Evolutionary conservation across 2,888 invertebrate genomes (phyloP).

Genomic region (Diaperis boleti): DNA sequence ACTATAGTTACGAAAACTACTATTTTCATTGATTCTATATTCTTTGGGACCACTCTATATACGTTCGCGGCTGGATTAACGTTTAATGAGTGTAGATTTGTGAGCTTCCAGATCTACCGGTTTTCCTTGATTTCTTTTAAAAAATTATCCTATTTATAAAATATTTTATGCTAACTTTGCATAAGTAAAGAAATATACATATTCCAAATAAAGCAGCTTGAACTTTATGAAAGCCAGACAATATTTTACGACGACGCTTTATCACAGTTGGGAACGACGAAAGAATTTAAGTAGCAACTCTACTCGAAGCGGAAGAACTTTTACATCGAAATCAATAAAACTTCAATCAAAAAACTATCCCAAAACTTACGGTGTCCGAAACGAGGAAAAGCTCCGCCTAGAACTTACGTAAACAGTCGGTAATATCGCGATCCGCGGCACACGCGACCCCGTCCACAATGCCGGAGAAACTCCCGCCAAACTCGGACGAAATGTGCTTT

Average conservation of each 20-base stretch:
- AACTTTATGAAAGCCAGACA: slow-evolving; percentile 9
- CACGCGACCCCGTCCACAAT: slow-evolving; percentile 36
- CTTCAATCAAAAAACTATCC: too few relatives aligned
- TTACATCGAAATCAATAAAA: not conserved
- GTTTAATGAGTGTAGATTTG: too few relatives aligned
- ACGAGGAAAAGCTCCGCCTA: not conserved
- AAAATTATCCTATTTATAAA: too few relatives aligned
- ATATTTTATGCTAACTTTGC: too few relatives aligned
- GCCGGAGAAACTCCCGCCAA: slow-evolving; percentile 50
- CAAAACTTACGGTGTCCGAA: slow-evolving; percentile 2
- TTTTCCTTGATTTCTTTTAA: too few relatives aligned
- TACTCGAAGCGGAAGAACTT: not conserved
- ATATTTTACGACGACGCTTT: slow-evolving; percentile 18
- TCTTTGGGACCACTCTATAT: too few relatives aligned
- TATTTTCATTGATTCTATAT: too few relatives aligned
- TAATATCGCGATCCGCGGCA: slow-evolving; percentile 17
- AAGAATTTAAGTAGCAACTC: slow-evolving; percentile 5
- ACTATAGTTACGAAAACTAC: too few relatives aligned
- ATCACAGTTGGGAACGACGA: not conserved
- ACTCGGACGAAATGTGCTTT: slow-evolving; percentile 40
- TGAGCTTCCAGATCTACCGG: too few relatives aligned
- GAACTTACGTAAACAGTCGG: slow-evolving; percentile 28
- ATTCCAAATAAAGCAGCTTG: slow-evolving; percentile 19
- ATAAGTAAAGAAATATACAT: too few relatives aligned
- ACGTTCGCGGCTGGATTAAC: too few relatives aligned